These are phyloP conservation scores for Calvadosia cruxmelitensis DNA, from an alignment of 30 jellyfish, hydroid and myxozoan species.

Conservation along the genomic window DNA sequence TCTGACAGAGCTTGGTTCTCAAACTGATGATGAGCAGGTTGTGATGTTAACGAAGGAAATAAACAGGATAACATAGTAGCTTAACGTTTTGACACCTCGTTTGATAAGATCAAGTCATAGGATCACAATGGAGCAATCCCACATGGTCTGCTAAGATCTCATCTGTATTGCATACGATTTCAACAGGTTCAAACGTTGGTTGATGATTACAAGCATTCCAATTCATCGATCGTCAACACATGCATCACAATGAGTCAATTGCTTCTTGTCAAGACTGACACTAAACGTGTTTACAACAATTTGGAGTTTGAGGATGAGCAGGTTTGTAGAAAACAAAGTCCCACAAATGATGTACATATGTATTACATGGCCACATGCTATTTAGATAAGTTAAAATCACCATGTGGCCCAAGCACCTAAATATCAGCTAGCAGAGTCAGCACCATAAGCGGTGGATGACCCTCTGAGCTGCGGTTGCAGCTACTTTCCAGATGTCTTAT, in stretches of 20 bases:
- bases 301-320: constrained; percentile 92
- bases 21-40: too few species aligned
- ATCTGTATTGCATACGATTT: too few species aligned
- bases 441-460: constrained; percentile 1
- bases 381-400: too few species aligned
- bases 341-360: too few species aligned
- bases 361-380: too few species aligned
- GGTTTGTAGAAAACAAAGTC: too few species aligned
- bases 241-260: constrained; percentile 67
- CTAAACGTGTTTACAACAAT: constrained; percentile 74
- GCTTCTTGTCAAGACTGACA: constrained; percentile 65
- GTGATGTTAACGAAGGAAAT: too few species aligned
- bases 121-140: neutral
- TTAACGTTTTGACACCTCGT: neutral
- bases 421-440: too few species aligned
- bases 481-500: neutral
- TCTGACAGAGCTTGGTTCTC: too few species aligned
- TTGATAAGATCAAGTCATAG: neutral
- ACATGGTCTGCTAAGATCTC: neutral
- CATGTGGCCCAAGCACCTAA: too few species aligned
- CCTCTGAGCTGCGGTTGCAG: neutral
- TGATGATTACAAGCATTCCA: constrained; percentile 70
- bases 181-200: constrained; percentile 75
- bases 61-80: too few species aligned
- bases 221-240: constrained; percentile 37